phyloP scores from a whole-genome alignment of 2,888 invertebrate genomes.

The Netelia fuscicornis region DNA sequence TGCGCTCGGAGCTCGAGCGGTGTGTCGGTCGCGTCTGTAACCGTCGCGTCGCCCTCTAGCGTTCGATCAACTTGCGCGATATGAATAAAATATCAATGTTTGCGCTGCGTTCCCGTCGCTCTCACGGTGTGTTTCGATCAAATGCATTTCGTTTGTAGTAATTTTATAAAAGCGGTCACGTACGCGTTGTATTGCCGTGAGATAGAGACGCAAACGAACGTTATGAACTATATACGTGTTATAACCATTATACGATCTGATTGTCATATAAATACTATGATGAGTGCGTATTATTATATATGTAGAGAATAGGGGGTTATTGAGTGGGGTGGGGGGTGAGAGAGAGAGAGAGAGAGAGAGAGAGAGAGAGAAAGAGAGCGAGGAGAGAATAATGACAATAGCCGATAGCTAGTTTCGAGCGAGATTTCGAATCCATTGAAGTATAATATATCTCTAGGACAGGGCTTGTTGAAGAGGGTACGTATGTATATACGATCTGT shows the following conservation, averaged over 20 bases:
- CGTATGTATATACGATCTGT: background rate
- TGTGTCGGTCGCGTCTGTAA: slow-evolving; percentile 15
- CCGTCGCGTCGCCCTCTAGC: slow-evolving; percentile 44
- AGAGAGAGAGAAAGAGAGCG: slow-evolving; percentile 5
- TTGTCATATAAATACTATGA: background rate
- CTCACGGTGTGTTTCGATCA: slow-evolving; percentile 33
- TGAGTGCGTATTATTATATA: background rate
- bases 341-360: background rate
- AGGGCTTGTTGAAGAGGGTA: slow-evolving; percentile 14
- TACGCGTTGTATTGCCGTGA: slow-evolving; percentile 12
- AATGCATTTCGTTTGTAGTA: slow-evolving; percentile 62
- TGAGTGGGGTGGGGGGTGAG: background rate
- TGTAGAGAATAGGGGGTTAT: background rate
- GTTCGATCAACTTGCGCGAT: slow-evolving; percentile 64
- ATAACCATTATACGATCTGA: background rate
- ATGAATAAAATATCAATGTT: slow-evolving; percentile 69
- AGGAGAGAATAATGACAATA: slow-evolving; percentile 27
- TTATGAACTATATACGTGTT: background rate
- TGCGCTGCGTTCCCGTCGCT: slow-evolving; percentile 20
- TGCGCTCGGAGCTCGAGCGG: slow-evolving; percentile 1
- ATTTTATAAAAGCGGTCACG: slow-evolving; percentile 67
- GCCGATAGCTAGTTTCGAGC: slow-evolving; percentile 54
- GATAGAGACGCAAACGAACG: slow-evolving; percentile 17
- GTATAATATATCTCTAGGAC: slow-evolving; percentile 64
- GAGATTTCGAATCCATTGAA: slow-evolving; percentile 66